Base-by-base conservation (phyloP, 2,113 vertebrate species). In the Scytalopus superciliaris region DNA sequence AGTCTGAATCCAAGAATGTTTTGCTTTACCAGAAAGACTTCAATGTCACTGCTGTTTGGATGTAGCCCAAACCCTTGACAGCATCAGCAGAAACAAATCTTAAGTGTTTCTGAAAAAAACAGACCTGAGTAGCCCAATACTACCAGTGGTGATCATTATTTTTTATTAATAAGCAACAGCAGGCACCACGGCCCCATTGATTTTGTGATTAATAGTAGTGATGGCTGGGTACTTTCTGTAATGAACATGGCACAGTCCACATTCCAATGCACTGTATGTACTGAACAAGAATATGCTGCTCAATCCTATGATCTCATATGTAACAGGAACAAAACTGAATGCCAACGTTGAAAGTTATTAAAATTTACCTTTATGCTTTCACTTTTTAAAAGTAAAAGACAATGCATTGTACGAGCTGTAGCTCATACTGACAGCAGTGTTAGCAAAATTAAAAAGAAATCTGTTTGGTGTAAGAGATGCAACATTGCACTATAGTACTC, bases 201-300 rank as follows among this genome's bases (percentile, higher is more conserved):
- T 82, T 69, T 87, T 73, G 53, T 50, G 67, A 93, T 44, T 77
- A 94, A 90, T n/a, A 94, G 47, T n/a, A 94, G 47, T 44, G 53
- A 56, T 55, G 55, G 22, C 12, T 77, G n/a, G 14, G 52, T 80
- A 77, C n/a, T 81, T 93, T 45, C 23, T 79, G 49, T 81, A 90
- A 83, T 33, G 56, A 90, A 52, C 27, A 45, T 3, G 2, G 53
- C 64, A 67, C 24, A 74, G 8, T n/a, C 31, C 31, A 63, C 21
- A 47, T 77, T 86, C 21, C 52, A 31, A 81, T 33, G 39, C 12
- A 64, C 22, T 52, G 3, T 18, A 63, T 79, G 77, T 86, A 56
- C 39, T 74, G 25, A 83, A 74, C 2, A 39, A 69, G 50, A 87
- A 12, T 60, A 68, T 19, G 11, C 70, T 56, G 30, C n/a, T 89